These are phyloP conservation scores for Thymallus thymallus DNA, from an alignment of 2,113 vertebrate species.

Conservation along the genomic window DNA sequence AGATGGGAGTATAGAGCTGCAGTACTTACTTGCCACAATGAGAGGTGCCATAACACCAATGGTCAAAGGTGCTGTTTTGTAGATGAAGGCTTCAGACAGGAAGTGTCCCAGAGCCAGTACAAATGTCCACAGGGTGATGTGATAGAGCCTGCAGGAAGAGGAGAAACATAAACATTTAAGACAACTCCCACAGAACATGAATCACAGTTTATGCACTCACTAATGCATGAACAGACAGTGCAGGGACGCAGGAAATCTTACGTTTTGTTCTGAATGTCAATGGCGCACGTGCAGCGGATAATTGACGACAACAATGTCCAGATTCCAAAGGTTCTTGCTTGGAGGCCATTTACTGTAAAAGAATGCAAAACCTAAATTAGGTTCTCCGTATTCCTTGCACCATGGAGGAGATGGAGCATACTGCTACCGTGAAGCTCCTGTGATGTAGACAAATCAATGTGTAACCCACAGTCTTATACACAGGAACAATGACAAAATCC, in stretches of 20 bases:
- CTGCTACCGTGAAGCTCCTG: no score
- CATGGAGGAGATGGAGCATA: no score
- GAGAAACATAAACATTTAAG: not conserved
- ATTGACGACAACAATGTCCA: constrained; percentile 94
- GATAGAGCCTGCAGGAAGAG: constrained; percentile 82
- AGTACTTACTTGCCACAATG: constrained; percentile 83
- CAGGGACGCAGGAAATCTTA: constrained; percentile 59
- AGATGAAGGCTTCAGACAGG: constrained; percentile 88
- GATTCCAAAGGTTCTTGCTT: constrained; percentile 93
- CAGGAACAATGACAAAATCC: no score
- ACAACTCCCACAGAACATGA: not conserved
- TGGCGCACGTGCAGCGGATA: constrained; percentile 89
- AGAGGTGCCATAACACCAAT: constrained; percentile 92
- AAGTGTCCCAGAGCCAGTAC: constrained; percentile 90
- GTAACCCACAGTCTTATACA: no score
- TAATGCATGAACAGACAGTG: not conserved
- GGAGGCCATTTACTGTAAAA: constrained; percentile 89
- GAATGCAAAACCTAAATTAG: not conserved
- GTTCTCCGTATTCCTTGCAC: no score
- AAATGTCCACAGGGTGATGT: constrained; percentile 95
- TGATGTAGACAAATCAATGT: no score
- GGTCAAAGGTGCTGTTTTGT: constrained; percentile 87
- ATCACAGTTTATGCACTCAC: not conserved
- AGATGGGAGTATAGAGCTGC: not conserved
- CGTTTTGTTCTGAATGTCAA: constrained; percentile 93